phyloP scores from a whole-genome alignment of 1,140 invertebrate species.

The Arion vulgaris region DNA sequence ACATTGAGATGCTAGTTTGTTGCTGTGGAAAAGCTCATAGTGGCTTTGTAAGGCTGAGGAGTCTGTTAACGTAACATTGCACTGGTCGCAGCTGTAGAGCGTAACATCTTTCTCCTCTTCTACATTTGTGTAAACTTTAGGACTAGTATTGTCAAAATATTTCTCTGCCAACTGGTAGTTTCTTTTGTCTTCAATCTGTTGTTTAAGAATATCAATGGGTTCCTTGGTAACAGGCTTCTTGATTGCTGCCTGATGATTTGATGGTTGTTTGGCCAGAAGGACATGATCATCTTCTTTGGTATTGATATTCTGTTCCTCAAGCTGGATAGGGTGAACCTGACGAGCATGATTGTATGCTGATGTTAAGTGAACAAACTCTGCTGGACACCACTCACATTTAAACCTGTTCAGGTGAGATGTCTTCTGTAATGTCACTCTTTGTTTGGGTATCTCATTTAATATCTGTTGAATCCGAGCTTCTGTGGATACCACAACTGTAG shows the following conservation, averaged over 20 bases:
- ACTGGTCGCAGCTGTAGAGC: constrained; percentile 65
- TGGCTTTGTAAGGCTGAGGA: constrained; percentile 62
- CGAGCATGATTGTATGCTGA: constrained; percentile 62
- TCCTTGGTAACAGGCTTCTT: constrained; percentile 12
- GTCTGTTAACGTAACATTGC: constrained; percentile 63
- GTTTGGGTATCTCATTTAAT: constrained; percentile 28
- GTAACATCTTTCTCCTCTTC: constrained; percentile 39
- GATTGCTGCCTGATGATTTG: not conserved
- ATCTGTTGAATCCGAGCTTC: constrained; percentile 37
- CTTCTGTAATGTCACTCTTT: not conserved
- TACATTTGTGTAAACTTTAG: constrained; percentile 45
- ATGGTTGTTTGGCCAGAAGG: not conserved
- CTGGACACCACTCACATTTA: constrained; percentile 67
- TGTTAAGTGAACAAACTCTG: constrained; percentile 58
- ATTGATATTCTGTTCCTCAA: constrained; percentile 56
- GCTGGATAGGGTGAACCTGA: constrained; percentile 57
- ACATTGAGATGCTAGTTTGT: constrained; percentile 61
- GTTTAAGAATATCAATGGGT: constrained; percentile 29
- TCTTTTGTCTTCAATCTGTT: constrained; percentile 30
- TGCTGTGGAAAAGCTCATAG: constrained; percentile 63
- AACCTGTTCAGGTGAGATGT: constrained; percentile 24
- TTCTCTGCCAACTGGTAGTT: constrained; percentile 31
- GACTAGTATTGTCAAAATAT: not conserved
- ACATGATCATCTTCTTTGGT: not conserved
- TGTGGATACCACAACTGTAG: not conserved